Base-by-base conservation (phyloP, 2,888 invertebrate species). In the Metacarcinus magister region DNA sequence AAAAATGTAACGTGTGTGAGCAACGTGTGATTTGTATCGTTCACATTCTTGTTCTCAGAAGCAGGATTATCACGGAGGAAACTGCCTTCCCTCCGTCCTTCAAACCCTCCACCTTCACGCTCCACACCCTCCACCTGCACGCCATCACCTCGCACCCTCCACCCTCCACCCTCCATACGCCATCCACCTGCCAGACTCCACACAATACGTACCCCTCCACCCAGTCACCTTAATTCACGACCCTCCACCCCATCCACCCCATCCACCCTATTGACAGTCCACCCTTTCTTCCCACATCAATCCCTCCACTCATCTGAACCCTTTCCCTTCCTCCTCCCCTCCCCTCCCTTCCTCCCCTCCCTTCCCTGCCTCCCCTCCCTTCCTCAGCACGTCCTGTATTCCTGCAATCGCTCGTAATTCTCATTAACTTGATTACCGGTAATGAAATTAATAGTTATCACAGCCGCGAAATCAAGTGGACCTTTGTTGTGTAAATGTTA, bases 361-460 rank as follows among this genome's bases (percentile, higher is more conserved):
- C 46, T 0, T n/a, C 91, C 46, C 46, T 46, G 1, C 46, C 46
- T 10, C 44, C 23, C 91, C 46, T 46, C 28, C 91, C 91, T 46
- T 46, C 91, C n/a, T 46, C 16, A 46, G n/a, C 44, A 44, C 91
- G n/a, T 91, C 91, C 91, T 48, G 48, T 48, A 44, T 91, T 91
- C 91, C 91, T 91, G 23, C 91, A 44, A 46, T 91, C 46, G 44
- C 46, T 48, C 91, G 46, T 91, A 67, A 75, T 93, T 94, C 94
- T 82, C 82, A 75, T 44, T 94, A 94, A 94, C 94, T 94, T 94
- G 39, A 94, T 94, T 94, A 94, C 82, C 46, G 46, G 44, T 94
- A 94, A 94, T 94, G 46, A 94, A 94, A 94, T 94, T 94, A 82
- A 94, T 75, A 94, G 82, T 82, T 94, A 94, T 94, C 94, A 94